Evolutionary conservation across 2,113 vertebrate species (phyloP), one percentile per base, ranked within the genome.

Genomic region (Callocephalon fimbriatum): DNA sequence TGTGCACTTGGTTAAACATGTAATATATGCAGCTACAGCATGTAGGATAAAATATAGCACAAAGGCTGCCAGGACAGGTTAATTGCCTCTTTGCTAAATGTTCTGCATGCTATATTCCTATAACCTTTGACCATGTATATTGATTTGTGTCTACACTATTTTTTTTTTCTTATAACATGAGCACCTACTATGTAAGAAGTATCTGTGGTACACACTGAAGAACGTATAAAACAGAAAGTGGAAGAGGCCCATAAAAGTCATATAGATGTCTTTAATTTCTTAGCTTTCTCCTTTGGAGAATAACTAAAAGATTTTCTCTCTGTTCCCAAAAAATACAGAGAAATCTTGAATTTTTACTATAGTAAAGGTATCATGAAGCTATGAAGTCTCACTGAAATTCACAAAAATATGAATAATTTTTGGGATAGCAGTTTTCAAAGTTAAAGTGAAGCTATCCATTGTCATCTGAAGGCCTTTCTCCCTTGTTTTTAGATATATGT

Each of bases 231-330:
- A 44, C 15, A 17, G 7, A 37, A 40, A 61, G 15, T 10, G 5
- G 6, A 73, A 51, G 15, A 47, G 1, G 1, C 3, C 2, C 14
- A 2, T 12, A 10, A 31, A 80, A 56, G 13, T 37, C 7, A 23
- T 42, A 21, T 1, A 54, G 2, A 1, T 58, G 2, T 20, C 27
- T 84, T 70, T 70, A 21, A 40, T 58, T 61, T 91, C 6, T 53
- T 56, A 26, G 2, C 2, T 50, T 81, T 47, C 4, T 54, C 4
- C 8, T 77, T 51, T 37, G 7, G 2, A 22, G 10, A 59, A 15
- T 48, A 44, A 40, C 7, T 35, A 40, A 4, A 62, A 6, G 3
- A 4, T 35, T 83, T 78, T 66, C 42, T 38, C 4, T 79, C 11
- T 59, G 7, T 53, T 8, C 14, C 56, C 11, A 10, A 40, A 67